Evolutionary conservation across 2,888 invertebrate genomes (phyloP).

Genomic region (Agrilus cyanescens): DNA sequence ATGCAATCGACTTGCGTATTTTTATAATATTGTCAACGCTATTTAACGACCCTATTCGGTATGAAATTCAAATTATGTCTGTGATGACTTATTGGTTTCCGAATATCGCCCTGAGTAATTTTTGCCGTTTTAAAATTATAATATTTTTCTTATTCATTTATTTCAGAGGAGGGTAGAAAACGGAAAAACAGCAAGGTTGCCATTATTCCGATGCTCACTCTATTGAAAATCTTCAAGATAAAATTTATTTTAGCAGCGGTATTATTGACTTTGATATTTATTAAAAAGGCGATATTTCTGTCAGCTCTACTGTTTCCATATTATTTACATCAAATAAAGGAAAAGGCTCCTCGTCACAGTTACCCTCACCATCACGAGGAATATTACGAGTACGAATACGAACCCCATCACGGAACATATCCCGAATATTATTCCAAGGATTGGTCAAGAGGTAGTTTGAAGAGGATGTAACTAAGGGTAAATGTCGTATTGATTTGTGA

Average conservation of each 20-base stretch:
- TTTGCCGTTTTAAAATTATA: too few relatives aligned
- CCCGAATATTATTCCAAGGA: too few relatives aligned
- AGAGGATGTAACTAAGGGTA: too few relatives aligned
- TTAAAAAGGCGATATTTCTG: conserved; percentile 52
- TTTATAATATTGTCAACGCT: too few relatives aligned
- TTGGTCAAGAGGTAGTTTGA: too few relatives aligned
- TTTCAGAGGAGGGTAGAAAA: conserved; percentile 30
- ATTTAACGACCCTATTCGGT: too few relatives aligned
- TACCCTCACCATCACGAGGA: conserved; percentile 33
- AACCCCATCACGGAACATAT: background rate
- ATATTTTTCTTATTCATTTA: conserved; percentile 1
- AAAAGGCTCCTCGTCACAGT: conserved; percentile 33
- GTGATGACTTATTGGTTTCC: too few relatives aligned
- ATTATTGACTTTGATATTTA: conserved; percentile 48
- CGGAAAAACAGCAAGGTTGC: conserved; percentile 40
- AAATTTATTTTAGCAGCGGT: conserved; percentile 50
- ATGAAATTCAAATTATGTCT: too few relatives aligned
- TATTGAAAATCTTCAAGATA: conserved; percentile 42
- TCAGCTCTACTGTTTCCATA: conserved; percentile 49
- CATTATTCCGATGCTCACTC: conserved; percentile 41
- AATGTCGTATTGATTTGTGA: too few relatives aligned
- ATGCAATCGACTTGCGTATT: too few relatives aligned
- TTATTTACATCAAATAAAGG: conserved; percentile 33
- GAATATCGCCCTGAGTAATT: too few relatives aligned
- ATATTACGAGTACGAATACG: conserved; percentile 17